Conservation (phyloP, 2,797 vertebrate genomes). For the Pachyuromys duprasi region DNA sequence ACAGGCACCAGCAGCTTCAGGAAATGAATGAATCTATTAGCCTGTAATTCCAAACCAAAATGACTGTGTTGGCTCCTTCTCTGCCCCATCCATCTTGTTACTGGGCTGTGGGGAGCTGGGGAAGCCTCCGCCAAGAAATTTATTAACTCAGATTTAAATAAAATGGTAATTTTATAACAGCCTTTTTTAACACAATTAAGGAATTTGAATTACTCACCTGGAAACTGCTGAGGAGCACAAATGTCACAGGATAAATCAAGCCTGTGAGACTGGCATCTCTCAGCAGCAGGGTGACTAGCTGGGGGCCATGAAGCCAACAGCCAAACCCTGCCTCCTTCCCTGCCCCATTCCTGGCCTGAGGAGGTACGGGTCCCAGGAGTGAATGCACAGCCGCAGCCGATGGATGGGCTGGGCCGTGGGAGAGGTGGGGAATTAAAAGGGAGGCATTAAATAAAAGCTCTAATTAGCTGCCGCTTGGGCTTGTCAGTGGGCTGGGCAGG, state of each 20-base stretch:
- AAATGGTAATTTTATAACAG: constrained; percentile 86
- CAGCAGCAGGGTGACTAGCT: neutral
- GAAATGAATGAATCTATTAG: constrained; percentile 90
- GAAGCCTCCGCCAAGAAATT: constrained; percentile 83
- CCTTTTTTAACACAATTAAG: constrained; percentile 85
- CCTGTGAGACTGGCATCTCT: constrained; percentile 71
- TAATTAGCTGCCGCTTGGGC: constrained; percentile 80
- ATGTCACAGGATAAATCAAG: constrained; percentile 80
- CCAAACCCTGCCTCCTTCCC: constrained; percentile 25
- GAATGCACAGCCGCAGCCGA: constrained; percentile 13
- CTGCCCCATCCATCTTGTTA: constrained; percentile 85
- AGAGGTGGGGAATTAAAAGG: constrained; percentile 81
- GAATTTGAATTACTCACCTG: constrained; percentile 84
- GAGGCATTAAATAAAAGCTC: constrained; percentile 81
- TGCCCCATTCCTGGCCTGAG: constrained; percentile 42
- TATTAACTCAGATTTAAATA: constrained; percentile 83
- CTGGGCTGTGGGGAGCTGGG: constrained; percentile 78
- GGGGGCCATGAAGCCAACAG: neutral
- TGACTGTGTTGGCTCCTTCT: constrained; percentile 83
- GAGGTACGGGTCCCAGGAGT: neutral
- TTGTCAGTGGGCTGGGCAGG: constrained; percentile 75
- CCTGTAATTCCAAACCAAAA: constrained; percentile 85
- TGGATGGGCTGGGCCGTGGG: constrained; percentile 75
- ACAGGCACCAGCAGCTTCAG: constrained; percentile 86
- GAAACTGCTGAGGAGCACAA: constrained; percentile 82